Evolutionary conservation across 2,113 vertebrate species (phyloP).

Genomic region (Pseudois nayaur): DNA sequence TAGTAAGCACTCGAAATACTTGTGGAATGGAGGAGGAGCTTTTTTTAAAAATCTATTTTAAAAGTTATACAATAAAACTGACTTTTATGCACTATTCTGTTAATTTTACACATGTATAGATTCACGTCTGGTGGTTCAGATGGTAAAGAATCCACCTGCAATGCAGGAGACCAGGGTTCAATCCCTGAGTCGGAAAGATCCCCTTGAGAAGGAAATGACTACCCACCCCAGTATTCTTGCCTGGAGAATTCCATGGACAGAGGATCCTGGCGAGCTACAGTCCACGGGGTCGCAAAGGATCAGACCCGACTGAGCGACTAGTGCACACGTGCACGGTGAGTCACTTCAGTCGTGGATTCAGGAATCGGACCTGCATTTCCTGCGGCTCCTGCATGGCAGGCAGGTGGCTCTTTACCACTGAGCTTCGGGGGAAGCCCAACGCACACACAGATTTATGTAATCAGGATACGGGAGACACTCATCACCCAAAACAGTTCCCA

Average conservation of each 20-base stretch:
- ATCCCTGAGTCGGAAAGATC: not conserved
- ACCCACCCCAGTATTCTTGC: not conserved
- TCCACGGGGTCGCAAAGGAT: not conserved
- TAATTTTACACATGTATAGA: not conserved
- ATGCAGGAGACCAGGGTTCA: not conserved
- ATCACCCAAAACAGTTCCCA: not conserved
- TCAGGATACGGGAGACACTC: not conserved
- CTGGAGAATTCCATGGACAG: not conserved
- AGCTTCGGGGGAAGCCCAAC: not conserved
- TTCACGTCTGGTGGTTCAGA: not conserved
- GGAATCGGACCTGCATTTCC: not conserved
- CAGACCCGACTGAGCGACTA: not conserved
- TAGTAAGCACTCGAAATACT: not conserved
- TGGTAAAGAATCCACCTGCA: not conserved
- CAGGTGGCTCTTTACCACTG: not conserved
- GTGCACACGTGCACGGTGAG: not conserved
- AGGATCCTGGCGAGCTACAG: not conserved
- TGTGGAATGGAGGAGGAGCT: not conserved
- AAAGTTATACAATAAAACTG: not conserved
- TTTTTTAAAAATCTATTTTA: not conserved
- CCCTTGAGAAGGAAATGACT: not conserved
- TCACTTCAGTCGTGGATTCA: not conserved
- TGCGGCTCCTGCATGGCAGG: not conserved
- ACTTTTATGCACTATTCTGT: not conserved
- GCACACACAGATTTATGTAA: not conserved